These are phyloP conservation scores for Lymantria monacha DNA, from an alignment of 2,888 invertebrate genomes.

Conservation along the genomic window DNA sequence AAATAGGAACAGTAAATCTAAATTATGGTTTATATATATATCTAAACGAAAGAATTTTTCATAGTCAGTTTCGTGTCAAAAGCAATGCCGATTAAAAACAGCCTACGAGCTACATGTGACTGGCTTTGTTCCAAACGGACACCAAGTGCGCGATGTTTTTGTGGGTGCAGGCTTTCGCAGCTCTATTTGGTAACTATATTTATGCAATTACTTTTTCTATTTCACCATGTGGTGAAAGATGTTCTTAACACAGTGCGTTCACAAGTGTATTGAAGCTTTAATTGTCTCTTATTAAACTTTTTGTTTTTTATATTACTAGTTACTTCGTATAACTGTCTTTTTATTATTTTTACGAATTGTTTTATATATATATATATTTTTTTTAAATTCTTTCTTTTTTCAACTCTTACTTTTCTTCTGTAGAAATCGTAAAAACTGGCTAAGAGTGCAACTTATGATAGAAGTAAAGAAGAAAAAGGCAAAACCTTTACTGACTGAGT, in stretches of 20 bases:
- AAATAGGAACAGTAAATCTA: no score
- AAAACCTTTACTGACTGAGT: no score
- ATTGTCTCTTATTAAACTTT: background rate
- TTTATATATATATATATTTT: background rate
- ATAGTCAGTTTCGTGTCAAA: background rate
- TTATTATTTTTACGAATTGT: background rate
- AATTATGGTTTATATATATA: no score
- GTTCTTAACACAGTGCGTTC: no score
- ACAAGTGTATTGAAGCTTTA: no score
- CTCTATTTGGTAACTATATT: background rate
- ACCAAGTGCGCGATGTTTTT: conserved; percentile 26
- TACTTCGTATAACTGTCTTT: background rate
- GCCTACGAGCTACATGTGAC: conserved; percentile 24
- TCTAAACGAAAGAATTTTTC: background rate
- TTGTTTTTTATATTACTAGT: background rate
- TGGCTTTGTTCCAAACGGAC: conserved; percentile 35
- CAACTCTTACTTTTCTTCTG: no score
- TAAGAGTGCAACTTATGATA: no score
- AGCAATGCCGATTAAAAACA: conserved; percentile 24
- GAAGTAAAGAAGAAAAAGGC: no score
- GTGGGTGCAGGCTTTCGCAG: conserved; percentile 1
- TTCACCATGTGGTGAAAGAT: no score
- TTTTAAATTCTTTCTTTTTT: no score
- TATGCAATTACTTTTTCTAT: background rate
- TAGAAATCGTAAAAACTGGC: no score